phyloP scores from a whole-genome alignment of 2,797 vertebrate genomes.

The Coregonus suidteri region DNA sequence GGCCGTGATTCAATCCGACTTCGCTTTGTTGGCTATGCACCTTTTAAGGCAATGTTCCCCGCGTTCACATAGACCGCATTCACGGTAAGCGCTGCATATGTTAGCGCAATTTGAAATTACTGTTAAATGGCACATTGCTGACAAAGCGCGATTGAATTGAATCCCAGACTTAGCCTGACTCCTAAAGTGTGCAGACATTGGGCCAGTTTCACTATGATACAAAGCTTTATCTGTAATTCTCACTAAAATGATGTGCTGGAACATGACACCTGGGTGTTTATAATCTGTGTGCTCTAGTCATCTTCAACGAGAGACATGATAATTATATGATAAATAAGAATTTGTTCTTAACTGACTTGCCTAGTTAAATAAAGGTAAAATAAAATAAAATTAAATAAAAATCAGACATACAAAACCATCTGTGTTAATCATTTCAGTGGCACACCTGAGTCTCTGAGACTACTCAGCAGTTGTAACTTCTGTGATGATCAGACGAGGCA shows the following conservation, averaged over 20 bases:
- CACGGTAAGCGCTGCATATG: too few relatives aligned
- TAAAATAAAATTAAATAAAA: too few relatives aligned
- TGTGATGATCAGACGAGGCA: slow-evolving; percentile 56
- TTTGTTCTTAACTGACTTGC: too few relatives aligned
- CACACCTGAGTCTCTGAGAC: slow-evolving; percentile 52
- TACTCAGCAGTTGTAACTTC: slow-evolving; percentile 53
- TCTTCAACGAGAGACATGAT: slow-evolving; percentile 38
- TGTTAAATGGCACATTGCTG: too few relatives aligned
- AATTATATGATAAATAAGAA: slow-evolving; percentile 6
- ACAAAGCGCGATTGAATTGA: too few relatives aligned
- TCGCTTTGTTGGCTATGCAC: too few relatives aligned
- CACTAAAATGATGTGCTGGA: background rate
- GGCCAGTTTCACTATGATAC: background rate
- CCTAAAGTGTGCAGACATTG: background rate
- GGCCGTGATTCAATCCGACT: too few relatives aligned
- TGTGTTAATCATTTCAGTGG: slow-evolving; percentile 35
- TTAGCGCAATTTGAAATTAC: too few relatives aligned
- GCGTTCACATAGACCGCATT: too few relatives aligned
- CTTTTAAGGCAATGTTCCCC: too few relatives aligned
- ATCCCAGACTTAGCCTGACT: background rate
- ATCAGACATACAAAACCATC: slow-evolving; percentile 46
- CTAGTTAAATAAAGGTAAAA: too few relatives aligned
- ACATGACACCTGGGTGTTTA: background rate
- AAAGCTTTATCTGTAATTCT: too few relatives aligned
- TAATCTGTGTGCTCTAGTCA: background rate